Conservation (phyloP, 2,888 invertebrate genomes). For the Drosophila fungiperda region DNA sequence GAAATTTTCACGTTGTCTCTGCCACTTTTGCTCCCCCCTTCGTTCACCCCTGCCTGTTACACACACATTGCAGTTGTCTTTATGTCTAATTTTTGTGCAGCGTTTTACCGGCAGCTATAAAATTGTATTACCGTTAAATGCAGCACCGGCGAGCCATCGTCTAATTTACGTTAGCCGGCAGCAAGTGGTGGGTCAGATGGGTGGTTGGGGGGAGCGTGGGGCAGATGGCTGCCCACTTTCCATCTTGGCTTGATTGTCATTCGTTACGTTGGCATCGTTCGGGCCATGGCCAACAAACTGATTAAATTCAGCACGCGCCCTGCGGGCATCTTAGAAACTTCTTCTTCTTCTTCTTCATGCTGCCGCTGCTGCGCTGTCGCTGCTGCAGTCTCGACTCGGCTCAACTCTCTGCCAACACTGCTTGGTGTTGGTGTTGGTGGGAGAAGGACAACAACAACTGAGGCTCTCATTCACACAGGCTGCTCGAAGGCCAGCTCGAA, state of each 20-base stretch:
- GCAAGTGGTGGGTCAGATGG: constrained; percentile 16
- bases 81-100: constrained; percentile 79
- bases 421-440: background rate
- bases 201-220: background rate
- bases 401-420: constrained; percentile 7
- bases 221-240: constrained; percentile 72
- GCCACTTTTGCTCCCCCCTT: background rate
- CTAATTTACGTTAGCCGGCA: constrained; percentile 79
- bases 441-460: constrained; percentile 9
- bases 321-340: constrained; percentile 82
- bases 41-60: constrained; percentile 13
- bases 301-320: constrained; percentile 85
- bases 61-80: constrained; percentile 55
- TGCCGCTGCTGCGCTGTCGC: constrained; percentile 32
- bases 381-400: constrained; percentile 23
- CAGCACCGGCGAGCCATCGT: constrained; percentile 77
- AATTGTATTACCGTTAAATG: constrained; percentile 82
- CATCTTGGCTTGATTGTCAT: constrained; percentile 81
- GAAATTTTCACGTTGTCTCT: constrained; percentile 67
- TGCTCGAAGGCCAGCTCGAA: constrained; percentile 34
- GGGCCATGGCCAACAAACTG: constrained; percentile 78
- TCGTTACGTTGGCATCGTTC: constrained; percentile 67
- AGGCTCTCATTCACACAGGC: constrained; percentile 12
- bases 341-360: constrained; percentile 58
- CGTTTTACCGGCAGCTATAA: constrained; percentile 82